Evolutionary conservation across 2,797 vertebrate species (phyloP).

Genomic region (Amblyraja radiata): DNA sequence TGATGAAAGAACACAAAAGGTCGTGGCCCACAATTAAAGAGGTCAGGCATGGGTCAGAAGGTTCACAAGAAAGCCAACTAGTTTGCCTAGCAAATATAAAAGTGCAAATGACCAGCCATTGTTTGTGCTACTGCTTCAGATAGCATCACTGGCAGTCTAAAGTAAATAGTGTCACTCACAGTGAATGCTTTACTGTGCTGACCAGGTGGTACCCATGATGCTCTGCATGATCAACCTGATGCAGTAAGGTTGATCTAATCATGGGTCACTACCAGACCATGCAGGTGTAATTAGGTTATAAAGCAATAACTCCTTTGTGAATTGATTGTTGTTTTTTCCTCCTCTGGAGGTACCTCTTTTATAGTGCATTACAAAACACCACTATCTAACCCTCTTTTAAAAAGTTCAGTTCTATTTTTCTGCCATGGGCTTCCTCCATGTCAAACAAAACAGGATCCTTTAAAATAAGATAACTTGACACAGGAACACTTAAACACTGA

Average conservation of each 20-base stretch:
- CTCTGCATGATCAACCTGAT: slow-evolving; percentile 19
- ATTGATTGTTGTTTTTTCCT: not conserved
- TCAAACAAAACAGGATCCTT: not conserved
- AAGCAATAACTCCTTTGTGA: slow-evolving; percentile 24
- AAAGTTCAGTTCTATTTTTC: not conserved
- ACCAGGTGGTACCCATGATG: slow-evolving; percentile 34
- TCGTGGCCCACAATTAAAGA: slow-evolving; percentile 36
- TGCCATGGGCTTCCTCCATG: too few relatives aligned
- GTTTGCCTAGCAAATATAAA: slow-evolving; percentile 35
- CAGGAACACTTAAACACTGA: not conserved
- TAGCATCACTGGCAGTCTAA: slow-evolving; percentile 36
- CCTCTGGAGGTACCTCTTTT: not conserved
- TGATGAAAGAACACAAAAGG: slow-evolving; percentile 38
- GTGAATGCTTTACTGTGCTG: slow-evolving; percentile 29
- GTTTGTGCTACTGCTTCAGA: slow-evolving; percentile 37
- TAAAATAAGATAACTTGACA: not conserved
- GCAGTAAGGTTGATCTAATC: slow-evolving; percentile 23
- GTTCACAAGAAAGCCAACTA: slow-evolving; percentile 35
- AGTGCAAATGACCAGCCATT: slow-evolving; percentile 28
- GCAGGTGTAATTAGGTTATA: slow-evolving; percentile 31
- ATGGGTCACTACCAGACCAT: slow-evolving; percentile 17
- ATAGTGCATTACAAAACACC: not conserved
- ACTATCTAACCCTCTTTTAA: not conserved
- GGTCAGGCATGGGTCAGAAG: slow-evolving; percentile 17
- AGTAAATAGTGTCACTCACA: slow-evolving; percentile 36